phyloP scores from a whole-genome alignment of 2,113 vertebrate species.

The Cichladusa arquata region DNA sequence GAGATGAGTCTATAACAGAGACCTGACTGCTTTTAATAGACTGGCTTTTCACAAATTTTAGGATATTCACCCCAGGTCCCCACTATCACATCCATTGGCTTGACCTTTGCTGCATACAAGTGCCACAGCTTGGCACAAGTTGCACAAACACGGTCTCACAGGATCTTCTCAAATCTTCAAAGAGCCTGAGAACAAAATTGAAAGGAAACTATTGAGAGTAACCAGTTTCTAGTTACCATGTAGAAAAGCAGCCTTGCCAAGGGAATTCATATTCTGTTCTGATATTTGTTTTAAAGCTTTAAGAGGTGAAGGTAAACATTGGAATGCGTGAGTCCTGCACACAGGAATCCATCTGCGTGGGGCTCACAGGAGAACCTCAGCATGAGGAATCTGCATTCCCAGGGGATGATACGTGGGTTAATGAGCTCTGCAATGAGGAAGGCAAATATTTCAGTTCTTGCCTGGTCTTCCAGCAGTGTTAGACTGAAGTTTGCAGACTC shows the following conservation, averaged over 20 bases:
- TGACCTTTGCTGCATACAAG: rapidly evolving
- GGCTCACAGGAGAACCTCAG: background rate
- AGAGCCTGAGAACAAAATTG: background rate
- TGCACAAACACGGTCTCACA: rapidly evolving
- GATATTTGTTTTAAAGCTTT: background rate
- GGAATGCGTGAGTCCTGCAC: rapidly evolving
- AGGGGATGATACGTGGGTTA: background rate
- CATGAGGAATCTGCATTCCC: background rate
- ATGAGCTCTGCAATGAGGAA: background rate
- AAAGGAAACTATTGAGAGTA: background rate
- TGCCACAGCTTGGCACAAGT: background rate
- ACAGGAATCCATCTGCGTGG: background rate
- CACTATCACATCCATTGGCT: background rate
- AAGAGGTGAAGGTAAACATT: background rate
- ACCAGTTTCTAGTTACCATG: rapidly evolving
- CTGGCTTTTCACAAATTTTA: background rate
- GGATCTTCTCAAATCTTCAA: background rate
- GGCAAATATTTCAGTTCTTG: background rate
- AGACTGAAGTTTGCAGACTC: background rate
- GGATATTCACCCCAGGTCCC: background rate
- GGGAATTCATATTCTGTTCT: background rate
- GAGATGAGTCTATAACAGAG: background rate
- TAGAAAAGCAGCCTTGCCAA: background rate
- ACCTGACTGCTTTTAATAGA: background rate
- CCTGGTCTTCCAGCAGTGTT: background rate